phyloP scores from a whole-genome alignment of 2,797 vertebrate genomes.

The Molossus alvarezi region DNA sequence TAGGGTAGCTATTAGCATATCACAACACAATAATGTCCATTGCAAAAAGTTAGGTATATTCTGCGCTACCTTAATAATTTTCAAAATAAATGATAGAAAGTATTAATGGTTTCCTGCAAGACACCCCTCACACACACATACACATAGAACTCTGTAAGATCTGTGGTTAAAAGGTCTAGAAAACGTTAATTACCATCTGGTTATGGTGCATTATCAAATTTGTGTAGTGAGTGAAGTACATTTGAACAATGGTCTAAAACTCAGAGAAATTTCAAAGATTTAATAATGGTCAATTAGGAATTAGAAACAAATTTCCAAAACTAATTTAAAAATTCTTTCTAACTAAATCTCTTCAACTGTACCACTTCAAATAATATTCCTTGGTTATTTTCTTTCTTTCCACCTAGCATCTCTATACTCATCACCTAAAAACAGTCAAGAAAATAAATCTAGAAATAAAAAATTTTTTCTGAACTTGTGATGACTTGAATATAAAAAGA shows the following conservation, averaged over 20 bases:
- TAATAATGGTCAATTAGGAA: background rate
- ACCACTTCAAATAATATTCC: background rate
- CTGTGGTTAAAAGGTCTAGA: background rate
- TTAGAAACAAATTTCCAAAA: background rate
- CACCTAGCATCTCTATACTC: background rate
- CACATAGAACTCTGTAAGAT: background rate
- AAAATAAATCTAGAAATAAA: constrained; percentile 25
- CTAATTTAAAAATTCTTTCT: background rate
- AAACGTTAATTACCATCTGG: background rate
- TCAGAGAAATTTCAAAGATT: background rate
- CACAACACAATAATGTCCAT: background rate
- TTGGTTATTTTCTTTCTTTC: constrained; percentile 52
- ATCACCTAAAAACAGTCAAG: background rate
- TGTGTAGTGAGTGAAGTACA: background rate
- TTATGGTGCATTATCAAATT: background rate
- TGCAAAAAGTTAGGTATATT: background rate
- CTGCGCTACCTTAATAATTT: background rate
- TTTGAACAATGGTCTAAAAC: background rate
- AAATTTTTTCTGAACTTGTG: background rate
- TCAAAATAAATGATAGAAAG: background rate
- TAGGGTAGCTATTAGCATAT: background rate
- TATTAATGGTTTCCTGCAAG: background rate
- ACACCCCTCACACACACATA: background rate
- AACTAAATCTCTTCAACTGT: constrained; percentile 40
- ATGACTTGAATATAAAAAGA: background rate